Evolutionary conservation across 2,888 invertebrate genomes (phyloP), one percentile per base, ranked within the genome.

Genomic region (Hydrotaea diabolus): DNA sequence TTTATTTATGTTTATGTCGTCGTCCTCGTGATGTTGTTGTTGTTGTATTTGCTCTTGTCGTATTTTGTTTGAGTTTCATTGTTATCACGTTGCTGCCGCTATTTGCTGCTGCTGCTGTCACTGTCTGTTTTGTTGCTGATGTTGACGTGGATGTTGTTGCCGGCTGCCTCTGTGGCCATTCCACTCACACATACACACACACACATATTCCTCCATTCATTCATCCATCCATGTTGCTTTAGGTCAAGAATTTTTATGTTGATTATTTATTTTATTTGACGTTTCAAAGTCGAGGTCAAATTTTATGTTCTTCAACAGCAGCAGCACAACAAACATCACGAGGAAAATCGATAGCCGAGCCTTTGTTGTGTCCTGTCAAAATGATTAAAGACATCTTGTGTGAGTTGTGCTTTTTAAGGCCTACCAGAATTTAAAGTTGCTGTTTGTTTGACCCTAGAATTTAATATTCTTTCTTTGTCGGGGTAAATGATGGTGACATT

Each of bases 281-380:
- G 90, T 89, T 89, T 90, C 89, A 90, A 90, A 90, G 90, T 91
- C 90, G 89, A 90, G 90, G 90, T 91, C 90, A 91, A 89, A 88
- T 89, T 91, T 90, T 88, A 88, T 73, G 64, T 83, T 73, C 26
- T 69, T 75, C 55, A 53, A 31, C 7, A n/a, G 53, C 53, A 26
- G 17, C 26, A 71, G 53, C 71, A 71, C 36, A 74, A 23, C 23
- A 26, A 43, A 43, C 46, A 21, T 11, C 23, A 49, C 23, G 57
- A 55, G n/a, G 46, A 74, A 80, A 78, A 86, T 86, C 85, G 83
- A 86, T 87, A 80, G 78, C 66, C 64, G 39, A 7, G 69, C 46
- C 46, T 43, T 31, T 62, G 69, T 69, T 23, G 43, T 15, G 69
- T 69, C 21, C 57, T 80, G 75, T 77, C 75, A 82, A 82, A 80